Evolutionary conservation across 1,140 invertebrate species (phyloP).

Genomic region (Lepidostoma basale): DNA sequence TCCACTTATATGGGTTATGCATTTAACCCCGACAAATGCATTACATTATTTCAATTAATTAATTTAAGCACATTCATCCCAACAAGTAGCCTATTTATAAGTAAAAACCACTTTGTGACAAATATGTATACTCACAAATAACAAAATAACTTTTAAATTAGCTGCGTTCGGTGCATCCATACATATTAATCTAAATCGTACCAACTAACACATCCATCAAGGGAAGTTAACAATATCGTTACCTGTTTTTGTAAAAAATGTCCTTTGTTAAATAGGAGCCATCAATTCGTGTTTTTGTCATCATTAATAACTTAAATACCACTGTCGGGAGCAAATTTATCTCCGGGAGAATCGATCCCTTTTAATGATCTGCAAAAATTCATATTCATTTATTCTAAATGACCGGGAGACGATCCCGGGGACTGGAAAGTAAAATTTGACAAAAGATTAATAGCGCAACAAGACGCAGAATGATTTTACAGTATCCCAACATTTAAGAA

Average conservation of each 20-base stretch:
- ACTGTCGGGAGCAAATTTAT: neutral
- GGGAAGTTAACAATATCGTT: no score
- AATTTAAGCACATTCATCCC: no score
- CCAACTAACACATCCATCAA: no score
- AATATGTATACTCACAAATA: no score
- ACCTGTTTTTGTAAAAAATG: neutral
- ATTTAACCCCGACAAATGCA: no score
- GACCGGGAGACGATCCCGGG: neutral
- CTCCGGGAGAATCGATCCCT: neutral
- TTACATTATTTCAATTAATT: no score
- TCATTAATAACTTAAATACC: slow-evolving; percentile 21
- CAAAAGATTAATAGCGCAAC: slow-evolving; percentile 30
- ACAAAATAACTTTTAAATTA: no score
- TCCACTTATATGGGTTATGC: no score
- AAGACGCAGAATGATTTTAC: slow-evolving; percentile 20
- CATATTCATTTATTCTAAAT: neutral
- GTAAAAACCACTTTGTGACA: no score
- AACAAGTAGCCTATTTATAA: no score
- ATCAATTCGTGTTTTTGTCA: neutral
- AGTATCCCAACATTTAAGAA: slow-evolving; percentile 31
- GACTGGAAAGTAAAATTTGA: slow-evolving; percentile 15
- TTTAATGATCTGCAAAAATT: slow-evolving; percentile 14
- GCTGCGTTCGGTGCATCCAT: no score
- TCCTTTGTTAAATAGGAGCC: neutral
- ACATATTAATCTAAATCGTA: no score